These are phyloP conservation scores for Chaetodon trifascialis DNA, from an alignment of 2,113 vertebrate species.

Conservation along the genomic window DNA sequence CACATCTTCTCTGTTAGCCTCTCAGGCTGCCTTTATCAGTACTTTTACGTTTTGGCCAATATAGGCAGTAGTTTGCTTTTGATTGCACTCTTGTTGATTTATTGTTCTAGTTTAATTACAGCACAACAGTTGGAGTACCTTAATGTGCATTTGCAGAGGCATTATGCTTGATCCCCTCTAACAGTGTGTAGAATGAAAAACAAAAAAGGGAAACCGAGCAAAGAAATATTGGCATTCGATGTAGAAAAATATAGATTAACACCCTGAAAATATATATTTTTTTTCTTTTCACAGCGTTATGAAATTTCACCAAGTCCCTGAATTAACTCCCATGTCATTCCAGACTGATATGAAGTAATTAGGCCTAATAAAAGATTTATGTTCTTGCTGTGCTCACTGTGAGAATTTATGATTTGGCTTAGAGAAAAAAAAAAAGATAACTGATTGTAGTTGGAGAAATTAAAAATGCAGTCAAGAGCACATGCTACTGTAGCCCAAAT, in stretches of 20 bases:
- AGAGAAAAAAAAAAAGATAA: background rate
- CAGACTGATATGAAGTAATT: constrained; percentile 21
- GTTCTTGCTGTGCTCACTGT: constrained; percentile 28
- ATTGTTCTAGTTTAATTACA: constrained; percentile 71
- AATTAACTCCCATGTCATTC: constrained; percentile 32
- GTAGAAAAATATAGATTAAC: constrained; percentile 45
- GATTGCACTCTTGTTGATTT: constrained; percentile 62
- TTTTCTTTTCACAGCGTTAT: constrained; percentile 26
- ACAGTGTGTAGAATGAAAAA: constrained; percentile 48
- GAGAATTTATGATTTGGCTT: constrained; percentile 19
- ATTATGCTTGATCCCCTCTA: constrained; percentile 60
- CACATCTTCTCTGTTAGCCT: constrained; percentile 61
- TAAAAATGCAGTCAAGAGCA: constrained; percentile 40
- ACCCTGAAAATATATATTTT: constrained; percentile 10
- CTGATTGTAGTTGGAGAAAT: constrained; percentile 22
- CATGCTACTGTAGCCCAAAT: constrained; percentile 10
- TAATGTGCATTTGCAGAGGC: constrained; percentile 66
- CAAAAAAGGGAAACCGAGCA: constrained; percentile 2
- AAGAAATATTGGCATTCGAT: constrained; percentile 28
- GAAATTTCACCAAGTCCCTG: constrained; percentile 23
- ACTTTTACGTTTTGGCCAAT: constrained; percentile 42
- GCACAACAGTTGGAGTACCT: constrained; percentile 70
- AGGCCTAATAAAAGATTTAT: constrained; percentile 35
- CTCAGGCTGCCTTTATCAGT: constrained; percentile 42
- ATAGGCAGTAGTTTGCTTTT: constrained; percentile 55